Evolutionary conservation across 2,113 vertebrate species (phyloP).

Genomic region (Mesoclemmys tuberculata): DNA sequence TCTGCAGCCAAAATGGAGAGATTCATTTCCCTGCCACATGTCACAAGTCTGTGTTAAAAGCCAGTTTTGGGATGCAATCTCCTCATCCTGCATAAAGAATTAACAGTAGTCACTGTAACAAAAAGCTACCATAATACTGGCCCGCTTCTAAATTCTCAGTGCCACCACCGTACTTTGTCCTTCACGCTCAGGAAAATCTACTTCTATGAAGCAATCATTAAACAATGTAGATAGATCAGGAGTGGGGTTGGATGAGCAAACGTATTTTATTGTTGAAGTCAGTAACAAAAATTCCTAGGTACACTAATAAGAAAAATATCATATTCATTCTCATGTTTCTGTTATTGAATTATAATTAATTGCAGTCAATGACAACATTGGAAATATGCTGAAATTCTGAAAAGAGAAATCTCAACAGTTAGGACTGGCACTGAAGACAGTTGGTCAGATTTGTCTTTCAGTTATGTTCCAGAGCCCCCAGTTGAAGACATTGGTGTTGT

Average conservation of each 20-base stretch:
- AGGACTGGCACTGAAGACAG: not conserved
- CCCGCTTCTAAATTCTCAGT: fast-evolving
- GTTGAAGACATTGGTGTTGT: not conserved
- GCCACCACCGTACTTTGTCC: fast-evolving
- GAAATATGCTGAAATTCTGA: fast-evolving
- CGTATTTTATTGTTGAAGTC: not conserved
- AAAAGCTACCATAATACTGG: too few species aligned
- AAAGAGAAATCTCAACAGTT: fast-evolving
- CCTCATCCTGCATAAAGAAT: fast-evolving
- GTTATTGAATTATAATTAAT: not conserved
- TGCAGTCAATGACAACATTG: not conserved
- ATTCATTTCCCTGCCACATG: fast-evolving
- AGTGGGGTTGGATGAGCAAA: not conserved
- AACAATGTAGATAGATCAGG: fast-evolving
- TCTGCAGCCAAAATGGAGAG: constrained; percentile 8
- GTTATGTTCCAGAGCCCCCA: not conserved
- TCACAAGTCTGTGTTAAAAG: fast-evolving
- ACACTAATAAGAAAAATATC: fast-evolving
- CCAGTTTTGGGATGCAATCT: fast-evolving
- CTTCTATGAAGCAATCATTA: fast-evolving
- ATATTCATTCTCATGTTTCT: fast-evolving
- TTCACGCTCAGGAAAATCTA: not conserved
- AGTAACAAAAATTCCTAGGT: not conserved
- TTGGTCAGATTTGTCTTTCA: not conserved
- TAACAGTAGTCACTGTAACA: fast-evolving